Evolutionary conservation across 2,113 vertebrate species (phyloP).

Genomic region (Picathartes gymnocephalus): DNA sequence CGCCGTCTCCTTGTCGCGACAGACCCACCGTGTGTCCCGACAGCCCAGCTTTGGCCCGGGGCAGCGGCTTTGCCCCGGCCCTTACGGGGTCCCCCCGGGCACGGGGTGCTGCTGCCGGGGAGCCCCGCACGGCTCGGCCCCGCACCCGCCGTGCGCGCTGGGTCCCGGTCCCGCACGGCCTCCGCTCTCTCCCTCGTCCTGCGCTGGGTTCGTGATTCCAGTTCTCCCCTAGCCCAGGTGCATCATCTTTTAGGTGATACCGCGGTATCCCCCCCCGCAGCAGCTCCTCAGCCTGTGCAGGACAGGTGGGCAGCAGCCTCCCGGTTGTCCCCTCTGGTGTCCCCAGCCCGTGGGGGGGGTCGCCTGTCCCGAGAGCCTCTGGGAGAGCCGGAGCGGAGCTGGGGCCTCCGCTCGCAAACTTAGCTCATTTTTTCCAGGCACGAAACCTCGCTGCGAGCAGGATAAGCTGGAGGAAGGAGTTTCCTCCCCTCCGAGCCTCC

Average conservation of each 20-base stretch:
- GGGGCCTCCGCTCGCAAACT: conserved; percentile 13
- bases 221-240: background rate
- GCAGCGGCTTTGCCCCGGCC: background rate
- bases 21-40: background rate
- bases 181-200: background rate
- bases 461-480: conserved; percentile 12
- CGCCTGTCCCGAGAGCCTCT: background rate
- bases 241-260: background rate
- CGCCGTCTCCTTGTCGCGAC: background rate
- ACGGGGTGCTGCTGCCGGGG: background rate
- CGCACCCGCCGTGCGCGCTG: background rate
- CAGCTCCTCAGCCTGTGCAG: background rate
- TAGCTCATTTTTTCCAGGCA: conserved; percentile 39
- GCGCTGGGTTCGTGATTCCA: too few species aligned
- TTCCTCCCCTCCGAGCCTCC: conserved; percentile 4
- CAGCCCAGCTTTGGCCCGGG: background rate
- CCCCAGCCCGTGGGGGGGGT: background rate
- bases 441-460: background rate
- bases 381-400: background rate
- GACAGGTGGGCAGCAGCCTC: background rate
- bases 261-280: background rate
- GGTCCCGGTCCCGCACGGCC: background rate
- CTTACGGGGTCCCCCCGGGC: background rate
- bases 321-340: background rate
- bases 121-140: background rate